Evolutionary conservation across 2,888 invertebrate genomes (phyloP), one percentile per base, ranked within the genome.

Genomic region (Phrixothrix hirtus): DNA sequence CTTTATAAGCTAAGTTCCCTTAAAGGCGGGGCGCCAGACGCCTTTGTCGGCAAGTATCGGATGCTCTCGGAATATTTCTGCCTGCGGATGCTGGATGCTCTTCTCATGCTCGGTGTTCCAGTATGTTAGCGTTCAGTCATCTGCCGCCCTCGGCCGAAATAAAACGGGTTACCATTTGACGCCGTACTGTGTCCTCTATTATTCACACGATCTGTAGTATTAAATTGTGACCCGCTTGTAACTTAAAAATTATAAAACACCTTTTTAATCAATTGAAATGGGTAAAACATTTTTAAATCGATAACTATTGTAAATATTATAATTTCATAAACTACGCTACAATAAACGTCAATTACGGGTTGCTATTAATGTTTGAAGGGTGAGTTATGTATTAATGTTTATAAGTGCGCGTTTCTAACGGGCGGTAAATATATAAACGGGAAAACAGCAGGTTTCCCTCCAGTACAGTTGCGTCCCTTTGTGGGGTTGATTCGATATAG

Each of bases 11-110:
- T 45, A 44, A 53, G 53, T 52, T 53, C 55, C 55, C 42, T 25
- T 41, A 57, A 59, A 61, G 60, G 62, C 62, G 63, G 67, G 58
- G 62, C 60, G 58, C 53, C 55, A 48, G 50, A 52, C 57, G 59
- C 49, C 49, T 39, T 71, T 65, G 65, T 66, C 64, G 72, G 35
- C 7, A 9, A 12, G 4, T n/a, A 25, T 52, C 56, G 56, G 21
- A 26, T 10, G 71, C 69, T 69, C 66, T 64, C 60, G 71, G 77
- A 76, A 76, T 57, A 69, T 76, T 76, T 77, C 75, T 60, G 65
- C 57, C 13, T 14, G 45, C 46, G 44, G 53, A 57, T 46, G 54
- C 53, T 53, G 62, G 58, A 64, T 65, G 62, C 62, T 64, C 67
- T 63, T 67, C 66, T 65, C 67, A 62, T 62, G 63, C 58, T 41